These are phyloP conservation scores for Falco concolor DNA, from an alignment of 2,797 vertebrate species.

Conservation along the genomic window DNA sequence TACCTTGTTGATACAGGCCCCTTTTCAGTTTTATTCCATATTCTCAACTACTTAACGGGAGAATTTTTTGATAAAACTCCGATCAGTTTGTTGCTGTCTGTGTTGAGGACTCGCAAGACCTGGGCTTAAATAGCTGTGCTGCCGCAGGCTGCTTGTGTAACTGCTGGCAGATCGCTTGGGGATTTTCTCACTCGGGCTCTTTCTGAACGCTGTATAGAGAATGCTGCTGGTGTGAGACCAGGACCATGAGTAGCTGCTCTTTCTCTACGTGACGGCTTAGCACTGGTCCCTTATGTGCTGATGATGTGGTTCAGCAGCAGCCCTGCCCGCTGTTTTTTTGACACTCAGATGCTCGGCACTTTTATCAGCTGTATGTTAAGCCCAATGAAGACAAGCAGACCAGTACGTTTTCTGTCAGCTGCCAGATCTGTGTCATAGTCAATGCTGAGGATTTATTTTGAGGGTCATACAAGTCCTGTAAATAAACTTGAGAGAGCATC, in stretches of 20 bases:
- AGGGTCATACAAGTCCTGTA: not conserved
- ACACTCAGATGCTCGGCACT: not conserved
- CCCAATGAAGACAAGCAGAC: not conserved
- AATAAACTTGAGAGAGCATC: not conserved
- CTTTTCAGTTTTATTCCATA: not conserved
- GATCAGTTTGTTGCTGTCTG: not conserved
- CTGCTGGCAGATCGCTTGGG: not conserved
- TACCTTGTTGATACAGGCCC: not conserved
- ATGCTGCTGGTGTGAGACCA: not conserved
- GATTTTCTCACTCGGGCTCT: fast-evolving
- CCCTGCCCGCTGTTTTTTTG: not conserved
- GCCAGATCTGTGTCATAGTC: not conserved
- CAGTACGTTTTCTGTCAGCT: not conserved
- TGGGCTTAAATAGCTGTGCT: not conserved
- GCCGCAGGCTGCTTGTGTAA: not conserved
- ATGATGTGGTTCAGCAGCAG: not conserved
- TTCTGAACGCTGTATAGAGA: not conserved
- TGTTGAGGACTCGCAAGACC: not conserved
- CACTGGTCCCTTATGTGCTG: fast-evolving
- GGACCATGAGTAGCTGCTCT: not conserved
- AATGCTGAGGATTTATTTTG: not conserved
- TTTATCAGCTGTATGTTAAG: not conserved
- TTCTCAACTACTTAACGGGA: not conserved
- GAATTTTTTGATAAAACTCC: not conserved
- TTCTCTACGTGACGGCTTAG: not conserved